Base-by-base conservation (phyloP, 1,140 invertebrate genomes). In the Drosophila arizonae region DNA sequence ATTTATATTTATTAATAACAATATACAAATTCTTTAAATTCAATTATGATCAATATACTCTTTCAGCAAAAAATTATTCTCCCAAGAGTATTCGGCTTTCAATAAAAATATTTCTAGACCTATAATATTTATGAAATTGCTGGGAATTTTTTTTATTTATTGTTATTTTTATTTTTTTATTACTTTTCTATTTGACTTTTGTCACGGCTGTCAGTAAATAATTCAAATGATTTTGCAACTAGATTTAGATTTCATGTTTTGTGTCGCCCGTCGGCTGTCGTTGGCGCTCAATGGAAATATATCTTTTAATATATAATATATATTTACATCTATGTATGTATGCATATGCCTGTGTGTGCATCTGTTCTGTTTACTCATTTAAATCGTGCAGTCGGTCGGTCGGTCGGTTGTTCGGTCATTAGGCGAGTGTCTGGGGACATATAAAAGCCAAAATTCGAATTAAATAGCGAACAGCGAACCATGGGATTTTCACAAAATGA, bases 201-300 rank as follows among this genome's bases (percentile, higher is more conserved):
- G 76, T 71, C 66, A 71, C 72, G 76, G 76, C 76, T 77, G 72
- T 77, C 76, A 75, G 72, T 75, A 62, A 75, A 77, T 77, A 77
- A 77, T 77, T 77, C 72, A 77, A 71, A 77, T 77, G 61, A 77
- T 77, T 77, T 75, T 77, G 76, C 76, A 77, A 77, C 61, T 75
- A 71, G 76, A 77, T 77, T 77, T 77, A 57, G 72, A 77, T 77
- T 77, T 77, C 76, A 71, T 77, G 72, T 75, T 60, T 60, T 55
- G 45, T 56, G 61, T 61, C 33, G 56, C 52, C 52, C 33, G 33
- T 6, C 33, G 6, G 56, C 54, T 28, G 51, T 56, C 58, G 63
- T 43, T 58, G 63, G 15, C 48, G 69, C 46, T 69, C 67, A 64
- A 76, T 76, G 69, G 54, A 75, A 77, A 66, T 75, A 66, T 77